phyloP scores from a whole-genome alignment of 2,113 vertebrate species.

The Phrynosoma platyrhinos region DNA sequence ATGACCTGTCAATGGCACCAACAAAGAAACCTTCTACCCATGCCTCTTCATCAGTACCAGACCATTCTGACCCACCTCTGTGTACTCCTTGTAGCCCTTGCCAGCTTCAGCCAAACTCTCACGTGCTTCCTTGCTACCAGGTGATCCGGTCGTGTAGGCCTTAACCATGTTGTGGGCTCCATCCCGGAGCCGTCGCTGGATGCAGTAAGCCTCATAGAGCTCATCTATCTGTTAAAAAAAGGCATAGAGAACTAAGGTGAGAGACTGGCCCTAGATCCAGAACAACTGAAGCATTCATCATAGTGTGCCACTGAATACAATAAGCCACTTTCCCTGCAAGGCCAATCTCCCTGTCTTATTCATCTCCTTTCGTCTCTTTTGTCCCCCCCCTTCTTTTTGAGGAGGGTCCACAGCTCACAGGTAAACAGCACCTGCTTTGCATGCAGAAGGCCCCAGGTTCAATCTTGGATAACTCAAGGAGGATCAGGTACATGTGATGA shows the following conservation, averaged over 20 bases:
- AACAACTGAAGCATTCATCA: neutral
- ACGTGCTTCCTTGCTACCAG: constrained; percentile 88
- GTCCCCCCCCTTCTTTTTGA: neutral
- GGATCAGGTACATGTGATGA: neutral
- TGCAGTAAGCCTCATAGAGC: constrained; percentile 94
- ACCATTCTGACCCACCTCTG: constrained; percentile 82
- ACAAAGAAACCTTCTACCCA: accelerated
- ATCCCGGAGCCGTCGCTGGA: constrained; percentile 91
- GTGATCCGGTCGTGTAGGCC: constrained; percentile 86
- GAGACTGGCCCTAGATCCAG: accelerated
- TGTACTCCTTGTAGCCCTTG: constrained; percentile 95
- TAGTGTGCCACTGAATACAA: neutral
- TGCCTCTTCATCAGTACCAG: neutral
- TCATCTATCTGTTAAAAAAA: constrained; percentile 88
- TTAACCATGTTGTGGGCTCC: constrained; percentile 97
- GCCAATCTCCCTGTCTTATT: neutral
- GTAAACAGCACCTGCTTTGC: neutral
- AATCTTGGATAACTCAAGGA: neutral
- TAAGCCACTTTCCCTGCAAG: neutral
- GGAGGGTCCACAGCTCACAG: neutral
- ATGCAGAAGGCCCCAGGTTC: too few species aligned
- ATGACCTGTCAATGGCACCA: constrained; percentile 20
- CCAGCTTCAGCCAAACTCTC: constrained; percentile 93
- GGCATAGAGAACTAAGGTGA: accelerated
- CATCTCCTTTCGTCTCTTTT: neutral